Evolutionary conservation across 2,888 invertebrate genomes (phyloP).

Genomic region (Mesorhabditis spiculigera): DNA sequence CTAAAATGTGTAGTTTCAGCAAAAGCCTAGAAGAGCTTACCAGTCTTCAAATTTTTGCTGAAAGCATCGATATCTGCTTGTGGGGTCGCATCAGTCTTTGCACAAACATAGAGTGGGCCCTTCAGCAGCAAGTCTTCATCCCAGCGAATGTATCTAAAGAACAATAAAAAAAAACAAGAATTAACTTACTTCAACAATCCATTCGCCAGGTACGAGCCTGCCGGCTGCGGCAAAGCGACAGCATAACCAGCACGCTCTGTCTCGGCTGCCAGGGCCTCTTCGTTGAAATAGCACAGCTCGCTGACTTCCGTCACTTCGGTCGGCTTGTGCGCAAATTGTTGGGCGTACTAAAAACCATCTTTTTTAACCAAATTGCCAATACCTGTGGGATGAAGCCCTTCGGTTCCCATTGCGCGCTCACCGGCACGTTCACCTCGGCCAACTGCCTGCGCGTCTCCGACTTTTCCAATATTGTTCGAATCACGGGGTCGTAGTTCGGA

Average conservation of each 20-base stretch:
- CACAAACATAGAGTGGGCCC: constrained; percentile 38
- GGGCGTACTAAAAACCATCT: constrained; percentile 18
- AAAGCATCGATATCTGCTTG: constrained; percentile 18
- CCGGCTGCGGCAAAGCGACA: constrained; percentile 30
- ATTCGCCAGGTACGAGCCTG: constrained; percentile 28
- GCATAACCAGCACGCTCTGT: constrained; percentile 32
- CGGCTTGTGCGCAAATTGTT: neutral
- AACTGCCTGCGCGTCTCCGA: constrained; percentile 25
- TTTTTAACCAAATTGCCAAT: neutral
- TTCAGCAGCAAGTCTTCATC: constrained; percentile 32
- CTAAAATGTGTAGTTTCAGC: neutral
- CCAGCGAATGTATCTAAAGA: constrained; percentile 21
- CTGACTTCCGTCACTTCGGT: neutral
- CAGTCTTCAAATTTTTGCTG: constrained; percentile 21
- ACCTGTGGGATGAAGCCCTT: constrained; percentile 43
- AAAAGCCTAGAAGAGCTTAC: constrained; percentile 11
- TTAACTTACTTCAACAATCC: constrained; percentile 21
- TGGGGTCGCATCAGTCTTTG: constrained; percentile 18
- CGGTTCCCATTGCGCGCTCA: constrained; percentile 31
- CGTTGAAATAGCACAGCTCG: neutral
- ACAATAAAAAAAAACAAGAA: neutral
- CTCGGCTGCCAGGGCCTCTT: neutral
- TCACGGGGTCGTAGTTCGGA: constrained; percentile 40
- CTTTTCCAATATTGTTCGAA: constrained; percentile 42
- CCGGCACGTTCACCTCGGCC: constrained; percentile 16